Evolutionary conservation across 2,888 invertebrate genomes (phyloP).

Genomic region (Cordilura impudica): DNA sequence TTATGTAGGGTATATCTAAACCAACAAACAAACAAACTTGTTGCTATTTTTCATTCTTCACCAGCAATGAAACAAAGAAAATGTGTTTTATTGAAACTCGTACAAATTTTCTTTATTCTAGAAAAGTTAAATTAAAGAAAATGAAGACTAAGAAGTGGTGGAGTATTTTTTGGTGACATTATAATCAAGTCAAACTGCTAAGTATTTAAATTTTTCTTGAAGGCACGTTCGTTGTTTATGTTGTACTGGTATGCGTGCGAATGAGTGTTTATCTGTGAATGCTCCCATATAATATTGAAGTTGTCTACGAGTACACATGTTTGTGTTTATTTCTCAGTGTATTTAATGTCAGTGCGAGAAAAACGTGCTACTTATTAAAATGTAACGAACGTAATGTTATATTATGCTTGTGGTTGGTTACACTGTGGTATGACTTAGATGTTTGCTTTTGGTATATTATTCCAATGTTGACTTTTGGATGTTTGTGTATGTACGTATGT

Average conservation of each 20-base stretch:
- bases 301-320: background rate
- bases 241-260: conserved; percentile 12
- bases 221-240: conserved; percentile 54
- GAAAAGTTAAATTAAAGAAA: conserved; percentile 19
- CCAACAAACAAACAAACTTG: no score
- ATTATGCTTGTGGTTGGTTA: conserved; percentile 41
- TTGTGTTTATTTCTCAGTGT: background rate
- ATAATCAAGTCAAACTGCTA: conserved; percentile 65
- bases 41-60: conserved; percentile 49
- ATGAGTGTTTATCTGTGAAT: background rate
- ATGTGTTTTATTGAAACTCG: conserved; percentile 32
- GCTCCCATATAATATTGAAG: background rate
- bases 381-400: conserved; percentile 24
- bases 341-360: conserved; percentile 30
- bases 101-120: conserved; percentile 41
- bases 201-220: conserved; percentile 58
- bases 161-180: conserved; percentile 46
- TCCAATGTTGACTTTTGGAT: conserved; percentile 35
- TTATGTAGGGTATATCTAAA: no score
- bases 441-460: conserved; percentile 18
- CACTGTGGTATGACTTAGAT: background rate
- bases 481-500: background rate
- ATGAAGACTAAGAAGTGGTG: background rate
- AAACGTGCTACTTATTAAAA: conserved; percentile 53
- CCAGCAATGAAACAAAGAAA: conserved; percentile 49